Conservation (phyloP, 2,113 vertebrate genomes). For the Irena cyanogastra region DNA sequence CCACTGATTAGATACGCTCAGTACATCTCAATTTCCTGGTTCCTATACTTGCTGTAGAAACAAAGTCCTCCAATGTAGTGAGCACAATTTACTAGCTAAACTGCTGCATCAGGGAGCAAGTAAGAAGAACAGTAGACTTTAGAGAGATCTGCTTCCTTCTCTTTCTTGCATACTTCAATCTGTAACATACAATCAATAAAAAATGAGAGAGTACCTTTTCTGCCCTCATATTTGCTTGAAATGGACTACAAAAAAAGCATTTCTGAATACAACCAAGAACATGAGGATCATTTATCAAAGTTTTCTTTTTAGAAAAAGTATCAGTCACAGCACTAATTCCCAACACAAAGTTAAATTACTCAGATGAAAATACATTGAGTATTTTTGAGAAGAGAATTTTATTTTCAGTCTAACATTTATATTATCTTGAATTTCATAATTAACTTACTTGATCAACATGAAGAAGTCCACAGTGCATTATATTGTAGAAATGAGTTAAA, state of each 20-base stretch:
- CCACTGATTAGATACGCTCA: not conserved
- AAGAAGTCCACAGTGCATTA: conserved; percentile 97
- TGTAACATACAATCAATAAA: not conserved
- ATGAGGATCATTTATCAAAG: not conserved
- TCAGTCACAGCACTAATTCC: not conserved
- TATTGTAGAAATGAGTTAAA: conserved; percentile 98
- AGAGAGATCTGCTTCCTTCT: not conserved
- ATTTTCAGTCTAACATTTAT: not conserved
- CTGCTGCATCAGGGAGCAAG: not conserved
- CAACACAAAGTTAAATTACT: not conserved
- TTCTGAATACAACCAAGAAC: not conserved
- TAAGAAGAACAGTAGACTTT: not conserved
- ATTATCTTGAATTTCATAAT: not conserved
- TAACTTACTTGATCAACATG: conserved; percentile 92
- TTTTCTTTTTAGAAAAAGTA: not conserved
- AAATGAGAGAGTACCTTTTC: not conserved
- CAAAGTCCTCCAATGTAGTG: not conserved
- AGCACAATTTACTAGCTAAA: not conserved
- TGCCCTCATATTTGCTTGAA: not conserved
- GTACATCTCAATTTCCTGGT: not conserved
- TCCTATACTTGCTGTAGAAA: not conserved
- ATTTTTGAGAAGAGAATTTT: not conserved
- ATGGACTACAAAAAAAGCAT: not conserved
- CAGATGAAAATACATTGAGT: not conserved
- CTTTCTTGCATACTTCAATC: not conserved